Conservation (phyloP, 2,113 vertebrate species). For the Pundamilia nyererei region DNA sequence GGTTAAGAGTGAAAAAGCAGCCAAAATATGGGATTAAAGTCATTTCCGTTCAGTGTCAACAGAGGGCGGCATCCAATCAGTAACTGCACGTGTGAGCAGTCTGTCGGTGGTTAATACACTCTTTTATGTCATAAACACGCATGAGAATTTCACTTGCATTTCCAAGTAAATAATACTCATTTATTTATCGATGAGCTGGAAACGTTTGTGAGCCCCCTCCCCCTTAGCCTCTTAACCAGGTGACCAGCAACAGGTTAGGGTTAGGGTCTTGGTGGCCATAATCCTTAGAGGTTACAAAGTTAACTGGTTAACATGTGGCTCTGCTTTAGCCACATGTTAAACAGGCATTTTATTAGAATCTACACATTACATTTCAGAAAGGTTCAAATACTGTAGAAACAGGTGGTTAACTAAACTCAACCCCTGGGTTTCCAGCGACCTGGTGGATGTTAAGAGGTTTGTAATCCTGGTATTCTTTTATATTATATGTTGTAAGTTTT, state of each 20-base stretch:
- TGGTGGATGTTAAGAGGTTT: background rate
- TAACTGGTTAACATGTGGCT: background rate
- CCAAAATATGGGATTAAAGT: background rate
- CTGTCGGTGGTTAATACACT: background rate
- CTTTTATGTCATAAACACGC: background rate
- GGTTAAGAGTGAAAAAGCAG: background rate
- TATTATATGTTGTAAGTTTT: background rate
- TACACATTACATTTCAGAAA: background rate
- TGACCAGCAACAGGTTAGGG: background rate
- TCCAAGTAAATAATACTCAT: background rate
- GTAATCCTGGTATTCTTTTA: background rate
- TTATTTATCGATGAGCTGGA: background rate
- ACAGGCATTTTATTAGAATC: background rate
- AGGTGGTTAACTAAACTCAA: background rate
- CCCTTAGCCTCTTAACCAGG: background rate
- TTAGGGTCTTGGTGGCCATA: background rate
- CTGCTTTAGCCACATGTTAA: background rate
- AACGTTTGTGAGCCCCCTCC: background rate
- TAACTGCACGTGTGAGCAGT: background rate
- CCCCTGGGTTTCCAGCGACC: rapidly evolving
- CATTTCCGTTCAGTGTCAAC: background rate
- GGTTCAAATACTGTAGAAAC: rapidly evolving
- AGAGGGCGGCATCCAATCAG: slow-evolving; percentile 3
- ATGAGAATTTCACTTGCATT: background rate
- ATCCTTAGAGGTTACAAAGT: background rate